Evolutionary conservation across 2,797 vertebrate genomes (phyloP).

Genomic region (Clamator glandarius): DNA sequence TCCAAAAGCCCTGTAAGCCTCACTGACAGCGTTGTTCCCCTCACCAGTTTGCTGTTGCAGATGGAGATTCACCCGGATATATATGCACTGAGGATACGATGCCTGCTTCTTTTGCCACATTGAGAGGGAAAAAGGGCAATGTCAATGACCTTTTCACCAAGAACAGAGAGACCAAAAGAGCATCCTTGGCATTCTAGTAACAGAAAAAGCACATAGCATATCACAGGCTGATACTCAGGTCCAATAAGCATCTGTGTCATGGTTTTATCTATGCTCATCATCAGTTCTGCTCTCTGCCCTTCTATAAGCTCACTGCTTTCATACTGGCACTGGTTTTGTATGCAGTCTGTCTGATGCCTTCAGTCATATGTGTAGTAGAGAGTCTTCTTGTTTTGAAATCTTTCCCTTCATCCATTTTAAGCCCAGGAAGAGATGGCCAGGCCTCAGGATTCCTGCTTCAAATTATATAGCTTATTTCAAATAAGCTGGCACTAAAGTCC

Average conservation of each 20-base stretch:
- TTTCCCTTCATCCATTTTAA: neutral
- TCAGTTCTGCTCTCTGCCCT: neutral
- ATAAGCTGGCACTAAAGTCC: conserved; percentile 1
- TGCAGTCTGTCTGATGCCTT: neutral
- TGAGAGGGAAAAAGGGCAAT: neutral
- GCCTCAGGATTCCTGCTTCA: neutral
- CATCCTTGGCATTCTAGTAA: neutral
- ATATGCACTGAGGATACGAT: neutral
- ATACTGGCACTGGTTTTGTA: neutral
- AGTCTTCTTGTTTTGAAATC: neutral
- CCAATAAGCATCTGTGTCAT: neutral
- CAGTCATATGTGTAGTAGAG: neutral
- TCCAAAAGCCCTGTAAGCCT: neutral
- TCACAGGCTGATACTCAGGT: neutral
- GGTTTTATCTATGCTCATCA: neutral
- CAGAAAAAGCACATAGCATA: neutral
- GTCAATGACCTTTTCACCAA: neutral
- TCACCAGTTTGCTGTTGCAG: neutral
- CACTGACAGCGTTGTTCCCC: neutral
- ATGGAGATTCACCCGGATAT: neutral
- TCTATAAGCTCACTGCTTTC: neutral
- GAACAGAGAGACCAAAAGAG: neutral
- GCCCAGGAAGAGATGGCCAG: neutral
- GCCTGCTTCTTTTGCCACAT: neutral
- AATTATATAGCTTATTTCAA: neutral